Conservation (phyloP, 2,113 vertebrate genomes). For the Entomyzon cyanotis region DNA sequence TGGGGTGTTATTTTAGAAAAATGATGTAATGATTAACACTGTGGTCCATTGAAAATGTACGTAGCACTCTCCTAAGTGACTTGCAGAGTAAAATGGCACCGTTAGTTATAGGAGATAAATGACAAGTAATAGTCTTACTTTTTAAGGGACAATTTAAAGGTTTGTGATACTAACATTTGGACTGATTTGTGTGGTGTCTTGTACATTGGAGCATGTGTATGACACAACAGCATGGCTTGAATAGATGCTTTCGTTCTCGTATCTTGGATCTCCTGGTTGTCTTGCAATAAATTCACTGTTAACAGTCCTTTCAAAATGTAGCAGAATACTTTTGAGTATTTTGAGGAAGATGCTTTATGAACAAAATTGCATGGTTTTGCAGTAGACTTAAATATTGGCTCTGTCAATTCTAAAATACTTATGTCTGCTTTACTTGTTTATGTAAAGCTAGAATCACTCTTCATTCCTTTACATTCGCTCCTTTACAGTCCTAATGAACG, state of each 20-base stretch:
- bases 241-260: not conserved
- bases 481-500: not conserved
- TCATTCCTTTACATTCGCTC: not conserved
- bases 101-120: not conserved
- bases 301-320: not conserved
- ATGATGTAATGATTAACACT: not conserved
- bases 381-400: not conserved
- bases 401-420: not conserved
- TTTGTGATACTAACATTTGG: constrained; percentile 9
- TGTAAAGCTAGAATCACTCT: not conserved
- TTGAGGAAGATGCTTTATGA: not conserved
- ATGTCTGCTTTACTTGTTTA: not conserved
- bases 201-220: constrained; percentile 14
- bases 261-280: not conserved
- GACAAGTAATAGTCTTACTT: not conserved
- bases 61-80: not conserved
- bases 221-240: constrained; percentile 28
- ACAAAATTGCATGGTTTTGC: not conserved
- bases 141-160: not conserved
- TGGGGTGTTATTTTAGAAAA: not conserved
- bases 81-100: not conserved
- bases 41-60: not conserved
- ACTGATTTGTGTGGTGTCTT: not conserved
- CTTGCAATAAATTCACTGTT: not conserved
- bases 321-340: not conserved